phyloP scores from a whole-genome alignment of 2,888 invertebrate species.

The Eilema depressum region DNA sequence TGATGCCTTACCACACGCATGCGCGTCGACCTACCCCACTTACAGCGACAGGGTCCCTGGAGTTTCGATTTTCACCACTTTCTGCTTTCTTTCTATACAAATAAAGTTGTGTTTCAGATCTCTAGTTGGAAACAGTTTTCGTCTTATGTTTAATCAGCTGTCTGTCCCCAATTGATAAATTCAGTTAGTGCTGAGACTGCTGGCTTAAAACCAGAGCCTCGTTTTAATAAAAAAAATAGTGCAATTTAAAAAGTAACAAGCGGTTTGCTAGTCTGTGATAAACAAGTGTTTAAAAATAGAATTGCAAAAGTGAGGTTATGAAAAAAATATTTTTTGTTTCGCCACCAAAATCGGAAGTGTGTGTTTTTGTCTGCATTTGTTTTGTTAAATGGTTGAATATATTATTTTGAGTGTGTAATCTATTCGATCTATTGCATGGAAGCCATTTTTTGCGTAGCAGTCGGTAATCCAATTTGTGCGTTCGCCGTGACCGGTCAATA shows the following conservation, averaged over 20 bases:
- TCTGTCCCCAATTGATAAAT: slow-evolving; percentile 80
- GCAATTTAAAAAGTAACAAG: slow-evolving; percentile 31
- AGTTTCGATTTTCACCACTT: slow-evolving; percentile 52
- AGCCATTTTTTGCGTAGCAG: slow-evolving; percentile 52
- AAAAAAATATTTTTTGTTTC: slow-evolving; percentile 31
- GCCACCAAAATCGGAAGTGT: slow-evolving; percentile 40
- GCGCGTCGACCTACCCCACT: slow-evolving; percentile 69
- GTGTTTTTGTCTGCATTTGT: slow-evolving; percentile 60
- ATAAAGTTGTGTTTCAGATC: slow-evolving; percentile 70
- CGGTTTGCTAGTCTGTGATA: slow-evolving; percentile 46
- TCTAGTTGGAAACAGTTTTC: slow-evolving; percentile 66
- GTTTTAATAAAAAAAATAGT: slow-evolving; percentile 44
- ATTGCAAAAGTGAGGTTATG: slow-evolving; percentile 40
- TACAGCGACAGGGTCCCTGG: slow-evolving; percentile 64
- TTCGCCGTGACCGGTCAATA: slow-evolving; percentile 56
- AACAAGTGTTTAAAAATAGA: slow-evolving; percentile 34
- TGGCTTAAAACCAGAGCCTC: slow-evolving; percentile 66
- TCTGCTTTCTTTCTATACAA: slow-evolving; percentile 62
- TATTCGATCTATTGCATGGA: slow-evolving; percentile 33
- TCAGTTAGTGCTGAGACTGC: slow-evolving; percentile 77
- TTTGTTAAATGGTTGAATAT: slow-evolving; percentile 42
- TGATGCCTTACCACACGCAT: slow-evolving; percentile 72
- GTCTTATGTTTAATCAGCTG: slow-evolving; percentile 82
- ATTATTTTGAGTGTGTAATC: slow-evolving; percentile 41
- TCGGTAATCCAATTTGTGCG: slow-evolving; percentile 65